A percentile compares a stretch with the other conserved stretches of the same genome.
Conservation (phyloP, 2,888 invertebrate genomes). For the Cheilosia pagana region DNA sequence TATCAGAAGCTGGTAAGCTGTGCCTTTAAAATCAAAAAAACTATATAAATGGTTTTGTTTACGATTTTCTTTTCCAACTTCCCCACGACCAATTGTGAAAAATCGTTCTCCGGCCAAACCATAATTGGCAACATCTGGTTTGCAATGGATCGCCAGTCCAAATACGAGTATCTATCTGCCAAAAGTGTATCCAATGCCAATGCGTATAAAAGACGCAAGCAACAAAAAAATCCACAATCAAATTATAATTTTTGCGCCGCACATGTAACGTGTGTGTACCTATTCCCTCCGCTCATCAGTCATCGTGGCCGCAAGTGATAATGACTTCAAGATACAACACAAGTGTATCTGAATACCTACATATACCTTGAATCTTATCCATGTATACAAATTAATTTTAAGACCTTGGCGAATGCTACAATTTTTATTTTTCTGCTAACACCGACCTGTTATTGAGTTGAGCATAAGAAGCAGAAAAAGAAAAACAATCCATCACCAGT, state of each 20-base stretch:
- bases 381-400: neutral
- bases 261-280: neutral
- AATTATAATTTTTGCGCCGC: neutral
- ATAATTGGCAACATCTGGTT: constrained; percentile 1
- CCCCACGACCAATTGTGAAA: no score
- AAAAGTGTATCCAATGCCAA: neutral
- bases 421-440: neutral
- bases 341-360: neutral
- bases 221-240: neutral
- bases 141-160: neutral
- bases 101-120: neutral
- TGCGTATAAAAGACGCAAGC: constrained; percentile 1
- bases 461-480: neutral
- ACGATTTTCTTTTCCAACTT: no score
- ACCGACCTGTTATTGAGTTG: neutral
- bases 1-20: no score
- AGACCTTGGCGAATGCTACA: constrained; percentile 14
- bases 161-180: neutral
- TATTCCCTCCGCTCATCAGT: constrained; percentile 6
- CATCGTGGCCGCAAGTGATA: constrained; percentile 4
- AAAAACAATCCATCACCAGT: constrained; percentile 14
- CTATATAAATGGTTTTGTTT: no score
- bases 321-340: neutral
- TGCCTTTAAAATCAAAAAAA: no score
- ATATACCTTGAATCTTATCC: neutral